Evolutionary conservation across 2,113 vertebrate species (phyloP), one percentile per base, ranked within the genome.

Genomic region (Microtus oregoni): DNA sequence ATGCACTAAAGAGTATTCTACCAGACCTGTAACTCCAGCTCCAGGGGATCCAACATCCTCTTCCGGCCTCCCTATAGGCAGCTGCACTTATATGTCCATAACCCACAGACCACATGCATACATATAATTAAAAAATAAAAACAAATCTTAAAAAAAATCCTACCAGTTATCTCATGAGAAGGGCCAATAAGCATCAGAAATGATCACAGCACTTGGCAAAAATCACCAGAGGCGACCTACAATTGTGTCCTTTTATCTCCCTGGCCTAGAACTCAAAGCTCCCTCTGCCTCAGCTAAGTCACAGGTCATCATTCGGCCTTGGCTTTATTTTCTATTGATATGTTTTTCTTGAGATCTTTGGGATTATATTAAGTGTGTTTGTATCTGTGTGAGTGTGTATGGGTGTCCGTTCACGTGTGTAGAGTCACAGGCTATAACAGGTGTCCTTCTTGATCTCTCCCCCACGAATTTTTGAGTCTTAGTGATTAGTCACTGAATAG

Each of bases 181-280:
- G 72, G 92, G 67, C 65, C 86, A 75, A 86, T 79, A 88, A 95
- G 65, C 10, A 52, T 86, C n/a, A 52, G 50, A 86, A 87, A 88
- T 90, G 35, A 92, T 65, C 86, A 82, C 91, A 32, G 30, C n/a
- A 24, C 52, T 92, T 78, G 75, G 44, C 61, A 78, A 38, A 79
- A 79, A 65, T 86, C 22, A 72, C 63, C 61, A 92, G 61, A 73
- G 26, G 72, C 4, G 4, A 92, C 50, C 50, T 82, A 28, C 0
- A 47, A 17, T 10, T 38, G 11, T 73, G 67, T 65, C 50, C 50
- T 82, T 92, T 89, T 30, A 30, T 10, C 55, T 61, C 20, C 11
- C 68, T 88, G n/a, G 24, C 19, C 8, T 75, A n/a, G 9, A 75
- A 44, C 10, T 12, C n/a, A 28, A 52, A 52, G 22, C 28, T 41